Evolutionary conservation across 2,888 invertebrate genomes (phyloP).

Genomic region (Volucella bombylans): DNA sequence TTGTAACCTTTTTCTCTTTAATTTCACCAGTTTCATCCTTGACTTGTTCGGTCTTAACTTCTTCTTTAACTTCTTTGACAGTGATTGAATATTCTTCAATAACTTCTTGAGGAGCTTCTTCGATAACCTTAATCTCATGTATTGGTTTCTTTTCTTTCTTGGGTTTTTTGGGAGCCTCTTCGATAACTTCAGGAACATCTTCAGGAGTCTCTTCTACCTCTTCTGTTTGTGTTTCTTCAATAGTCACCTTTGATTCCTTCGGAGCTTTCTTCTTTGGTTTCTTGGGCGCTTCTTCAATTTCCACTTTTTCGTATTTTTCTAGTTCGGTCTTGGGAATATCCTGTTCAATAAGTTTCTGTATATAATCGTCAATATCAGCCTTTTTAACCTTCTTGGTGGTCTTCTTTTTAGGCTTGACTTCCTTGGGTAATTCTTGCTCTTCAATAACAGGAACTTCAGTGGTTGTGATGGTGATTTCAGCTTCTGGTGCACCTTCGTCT

Average conservation of each 20-base stretch:
- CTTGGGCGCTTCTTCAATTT: slow-evolving; percentile 80
- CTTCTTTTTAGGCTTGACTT: slow-evolving; percentile 75
- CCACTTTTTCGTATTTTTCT: slow-evolving; percentile 82
- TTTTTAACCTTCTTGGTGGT: slow-evolving; percentile 80
- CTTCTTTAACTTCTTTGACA: slow-evolving; percentile 77
- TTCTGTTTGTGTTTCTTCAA: slow-evolving; percentile 69
- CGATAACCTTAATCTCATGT: slow-evolving; percentile 71
- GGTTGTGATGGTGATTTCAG: slow-evolving; percentile 81
- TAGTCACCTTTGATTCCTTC: slow-evolving; percentile 70
- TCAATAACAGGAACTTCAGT: slow-evolving; percentile 75
- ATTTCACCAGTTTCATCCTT: slow-evolving; percentile 78
- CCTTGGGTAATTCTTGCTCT: slow-evolving; percentile 49
- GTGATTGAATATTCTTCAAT: slow-evolving; percentile 74
- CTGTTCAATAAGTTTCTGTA: slow-evolving; percentile 80
- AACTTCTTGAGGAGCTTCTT: slow-evolving; percentile 74
- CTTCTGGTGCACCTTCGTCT: slow-evolving; percentile 82
- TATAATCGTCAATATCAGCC: slow-evolving; percentile 81
- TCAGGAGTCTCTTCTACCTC: slow-evolving; percentile 75
- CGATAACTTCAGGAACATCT: slow-evolving; percentile 44
- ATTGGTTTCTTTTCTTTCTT: slow-evolving; percentile 63
- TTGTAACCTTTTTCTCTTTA: slow-evolving; percentile 80
- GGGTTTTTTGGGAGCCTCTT: slow-evolving; percentile 65
- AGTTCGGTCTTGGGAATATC: slow-evolving; percentile 82
- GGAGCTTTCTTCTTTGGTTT: slow-evolving; percentile 76
- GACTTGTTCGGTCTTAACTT: slow-evolving; percentile 77